Evolutionary conservation across 2,113 vertebrate genomes (phyloP).

Genomic region (Irena cyanogastra): DNA sequence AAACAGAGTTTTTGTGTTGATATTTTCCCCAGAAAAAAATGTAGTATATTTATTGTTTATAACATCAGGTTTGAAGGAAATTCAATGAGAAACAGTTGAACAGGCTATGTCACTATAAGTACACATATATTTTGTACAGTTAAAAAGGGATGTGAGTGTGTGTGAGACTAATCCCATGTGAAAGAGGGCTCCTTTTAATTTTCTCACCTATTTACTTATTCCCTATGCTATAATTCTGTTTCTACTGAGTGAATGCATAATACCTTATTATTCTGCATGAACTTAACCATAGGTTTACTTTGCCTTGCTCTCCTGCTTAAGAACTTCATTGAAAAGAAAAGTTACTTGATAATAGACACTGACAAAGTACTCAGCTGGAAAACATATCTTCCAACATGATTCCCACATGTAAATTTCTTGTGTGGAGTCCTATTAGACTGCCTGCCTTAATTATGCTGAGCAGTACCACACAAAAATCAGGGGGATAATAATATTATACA

Average conservation of each 20-base stretch:
- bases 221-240: background rate
- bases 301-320: background rate
- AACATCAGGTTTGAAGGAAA: background rate
- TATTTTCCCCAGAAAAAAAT: background rate
- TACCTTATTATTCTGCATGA: background rate
- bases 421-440: background rate
- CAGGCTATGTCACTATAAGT: background rate
- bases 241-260: background rate
- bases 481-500: background rate
- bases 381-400: background rate
- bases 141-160: accelerated
- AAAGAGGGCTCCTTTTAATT: background rate
- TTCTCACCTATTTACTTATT: background rate
- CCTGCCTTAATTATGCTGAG: background rate
- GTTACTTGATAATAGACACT: background rate
- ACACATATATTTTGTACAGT: background rate
- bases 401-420: background rate
- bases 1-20: background rate
- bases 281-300: background rate
- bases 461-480: background rate
- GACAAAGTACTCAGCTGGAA: background rate
- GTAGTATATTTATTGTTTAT: background rate
- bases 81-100: background rate
- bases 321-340: background rate
- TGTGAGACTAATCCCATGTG: background rate